phyloP scores from a whole-genome alignment of 2,888 invertebrate species.

The Scaptomyza tumidula region DNA sequence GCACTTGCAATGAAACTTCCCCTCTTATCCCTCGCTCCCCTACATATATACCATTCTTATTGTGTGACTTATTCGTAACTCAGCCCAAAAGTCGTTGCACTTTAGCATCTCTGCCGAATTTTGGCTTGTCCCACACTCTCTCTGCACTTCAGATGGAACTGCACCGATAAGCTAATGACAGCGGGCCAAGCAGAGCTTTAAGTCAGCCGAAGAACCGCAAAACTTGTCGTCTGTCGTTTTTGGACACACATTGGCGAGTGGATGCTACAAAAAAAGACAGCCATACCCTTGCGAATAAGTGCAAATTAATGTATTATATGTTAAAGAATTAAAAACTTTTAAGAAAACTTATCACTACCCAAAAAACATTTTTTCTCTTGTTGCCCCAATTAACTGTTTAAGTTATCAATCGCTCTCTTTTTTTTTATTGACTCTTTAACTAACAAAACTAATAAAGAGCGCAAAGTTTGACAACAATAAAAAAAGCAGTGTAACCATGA shows the following conservation, averaged over 20 bases:
- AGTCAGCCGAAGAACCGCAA: conserved; percentile 68
- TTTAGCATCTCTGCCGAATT: conserved; percentile 60
- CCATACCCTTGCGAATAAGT: not conserved
- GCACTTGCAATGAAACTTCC: conserved; percentile 14
- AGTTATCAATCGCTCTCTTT: not conserved
- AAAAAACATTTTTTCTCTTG: too few relatives aligned
- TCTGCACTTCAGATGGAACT: conserved; percentile 58
- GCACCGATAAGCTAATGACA: conserved; percentile 70
- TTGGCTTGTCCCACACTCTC: conserved; percentile 21
- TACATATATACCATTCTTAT: not conserved
- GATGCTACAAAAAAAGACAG: too few relatives aligned
- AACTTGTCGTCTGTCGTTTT: conserved; percentile 31
- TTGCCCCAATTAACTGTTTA: not conserved
- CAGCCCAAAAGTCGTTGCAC: conserved; percentile 69
- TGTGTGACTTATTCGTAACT: conserved; percentile 22
- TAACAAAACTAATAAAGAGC: not conserved
- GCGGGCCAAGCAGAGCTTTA: conserved; percentile 39
- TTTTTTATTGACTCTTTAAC: not conserved
- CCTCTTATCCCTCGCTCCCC: not conserved
- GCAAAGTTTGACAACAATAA: not conserved
- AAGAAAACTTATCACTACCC: not conserved
- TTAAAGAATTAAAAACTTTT: too few relatives aligned
- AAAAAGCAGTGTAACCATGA: not conserved
- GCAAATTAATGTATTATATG: too few relatives aligned
- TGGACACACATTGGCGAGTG: conserved; percentile 12